Percentiles rank a stretch among this genome's conserved stretches.
These are phyloP conservation scores for Leuciscus idus DNA, from an alignment of 2,113 vertebrate species.

Conservation along the genomic window DNA sequence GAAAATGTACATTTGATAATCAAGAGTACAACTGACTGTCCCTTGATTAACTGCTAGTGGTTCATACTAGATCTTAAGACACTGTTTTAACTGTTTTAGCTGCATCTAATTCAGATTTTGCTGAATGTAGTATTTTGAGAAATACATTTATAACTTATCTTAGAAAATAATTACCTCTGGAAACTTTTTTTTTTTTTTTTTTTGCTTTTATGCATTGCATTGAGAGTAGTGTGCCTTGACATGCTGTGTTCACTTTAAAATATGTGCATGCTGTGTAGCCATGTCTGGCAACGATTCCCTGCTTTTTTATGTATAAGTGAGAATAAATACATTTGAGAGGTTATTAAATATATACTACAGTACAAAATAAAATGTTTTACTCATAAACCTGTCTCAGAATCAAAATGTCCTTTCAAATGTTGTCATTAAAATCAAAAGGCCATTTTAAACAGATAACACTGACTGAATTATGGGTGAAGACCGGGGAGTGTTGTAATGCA, in stretches of 20 bases:
- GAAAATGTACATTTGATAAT: no score
- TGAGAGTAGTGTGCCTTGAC: conserved; percentile 38
- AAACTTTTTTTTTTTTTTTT: background rate
- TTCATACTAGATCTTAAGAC: no score
- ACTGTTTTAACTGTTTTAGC: background rate
- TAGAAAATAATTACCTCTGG: conserved; percentile 1
- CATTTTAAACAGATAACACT: background rate
- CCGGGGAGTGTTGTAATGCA: no score
- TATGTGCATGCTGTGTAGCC: background rate
- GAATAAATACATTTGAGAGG: background rate
- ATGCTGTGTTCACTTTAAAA: conserved; percentile 30
- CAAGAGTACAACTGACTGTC: no score
- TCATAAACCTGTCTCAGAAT: background rate
- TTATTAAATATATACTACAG: background rate
- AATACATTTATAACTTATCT: background rate
- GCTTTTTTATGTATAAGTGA: background rate
- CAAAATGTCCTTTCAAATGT: background rate
- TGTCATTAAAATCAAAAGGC: background rate
- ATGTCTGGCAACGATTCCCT: conserved; percentile 5
- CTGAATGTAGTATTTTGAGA: background rate
- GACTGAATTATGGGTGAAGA: background rate
- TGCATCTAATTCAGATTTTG: background rate
- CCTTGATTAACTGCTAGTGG: no score
- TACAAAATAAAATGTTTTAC: background rate
- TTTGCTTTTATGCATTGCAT: conserved; percentile 12